Evolutionary conservation across 2,888 invertebrate genomes (phyloP), one percentile per base, ranked within the genome.

Genomic region (Deilephila porcellus): DNA sequence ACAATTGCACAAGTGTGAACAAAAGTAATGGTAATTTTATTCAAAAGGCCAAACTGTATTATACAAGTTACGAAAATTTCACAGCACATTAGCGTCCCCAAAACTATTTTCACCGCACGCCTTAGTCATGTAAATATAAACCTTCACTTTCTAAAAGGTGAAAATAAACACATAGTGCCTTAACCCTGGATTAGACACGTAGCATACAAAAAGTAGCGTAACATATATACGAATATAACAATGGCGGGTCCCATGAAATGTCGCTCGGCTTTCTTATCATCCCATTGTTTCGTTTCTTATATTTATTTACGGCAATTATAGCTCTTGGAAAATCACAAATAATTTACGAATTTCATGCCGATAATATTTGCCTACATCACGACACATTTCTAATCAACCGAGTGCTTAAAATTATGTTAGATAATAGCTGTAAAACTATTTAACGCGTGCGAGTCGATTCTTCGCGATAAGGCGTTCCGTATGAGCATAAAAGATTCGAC

Each of bases 71-170:
- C 86, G 83, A 82, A 85, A 79, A 86, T 86, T 89, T 87, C 85
- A 88, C 87, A 84, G 83, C 78, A 77, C 79, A 86, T 86, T 32
- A 72, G 86, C 80, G 79, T 82, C 79, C 78, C 80, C 80, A 77
- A 83, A 79, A 83, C 81, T 81, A 81, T 84, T 84, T 85, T 83
- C 84, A 80, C 85, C 81, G 82, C 76, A 75, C 80, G 83, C 87
- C 86, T 88, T 86, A 82, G 85, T 86, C 83, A 91, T 91, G 92
- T 90, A 88, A 92, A 93, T 91, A 88, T 81, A 85, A 86, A 90
- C 90, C 89, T 91, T 93, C 93, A 89, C 93, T 94, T 93, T 94
- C 93, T 92, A 93, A 93, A 93, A 91, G 90, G 89, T 91, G 89
- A 91, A 90, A 92, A 88, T 87, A 84, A 83, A 79, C 82, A 85